These are phyloP conservation scores for Lepidocolaptes lacrymiger DNA, from an alignment of 2,797 vertebrate species.

Conservation along the genomic window DNA sequence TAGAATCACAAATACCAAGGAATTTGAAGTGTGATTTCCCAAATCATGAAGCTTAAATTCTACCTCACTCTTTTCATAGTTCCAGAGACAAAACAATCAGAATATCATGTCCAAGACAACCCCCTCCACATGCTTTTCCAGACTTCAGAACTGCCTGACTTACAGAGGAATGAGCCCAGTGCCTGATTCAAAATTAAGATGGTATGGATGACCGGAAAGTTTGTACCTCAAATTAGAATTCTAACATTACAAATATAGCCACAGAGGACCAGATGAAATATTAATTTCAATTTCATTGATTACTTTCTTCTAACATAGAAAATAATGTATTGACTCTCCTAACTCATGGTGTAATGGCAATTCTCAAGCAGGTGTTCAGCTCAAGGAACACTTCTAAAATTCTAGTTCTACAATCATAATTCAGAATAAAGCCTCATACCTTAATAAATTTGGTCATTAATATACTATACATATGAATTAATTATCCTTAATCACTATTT, in stretches of 20 bases:
- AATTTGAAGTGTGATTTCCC: not conserved
- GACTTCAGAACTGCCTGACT: not conserved
- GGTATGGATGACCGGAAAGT: accelerated
- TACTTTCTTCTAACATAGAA: not conserved
- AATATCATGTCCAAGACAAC: not conserved
- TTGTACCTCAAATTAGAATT: not conserved
- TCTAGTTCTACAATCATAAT: not conserved
- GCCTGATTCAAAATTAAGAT: not conserved
- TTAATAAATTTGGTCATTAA: not conserved
- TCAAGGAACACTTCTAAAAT: not conserved
- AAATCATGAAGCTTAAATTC: not conserved
- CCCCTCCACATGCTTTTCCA: not conserved
- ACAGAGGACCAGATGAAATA: not conserved
- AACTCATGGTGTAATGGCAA: not conserved
- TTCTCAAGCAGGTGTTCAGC: not conserved
- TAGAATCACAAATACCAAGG: not conserved
- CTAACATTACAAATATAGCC: not conserved
- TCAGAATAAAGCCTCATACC: not conserved
- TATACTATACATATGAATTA: not conserved
- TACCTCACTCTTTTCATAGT: not conserved
- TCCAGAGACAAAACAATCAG: not conserved
- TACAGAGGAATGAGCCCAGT: not conserved
- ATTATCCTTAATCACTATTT: not conserved
- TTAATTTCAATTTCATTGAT: not conserved
- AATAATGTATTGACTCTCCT: not conserved